Conservation (phyloP, 2,888 invertebrate species). For the Ceramica pisi region DNA sequence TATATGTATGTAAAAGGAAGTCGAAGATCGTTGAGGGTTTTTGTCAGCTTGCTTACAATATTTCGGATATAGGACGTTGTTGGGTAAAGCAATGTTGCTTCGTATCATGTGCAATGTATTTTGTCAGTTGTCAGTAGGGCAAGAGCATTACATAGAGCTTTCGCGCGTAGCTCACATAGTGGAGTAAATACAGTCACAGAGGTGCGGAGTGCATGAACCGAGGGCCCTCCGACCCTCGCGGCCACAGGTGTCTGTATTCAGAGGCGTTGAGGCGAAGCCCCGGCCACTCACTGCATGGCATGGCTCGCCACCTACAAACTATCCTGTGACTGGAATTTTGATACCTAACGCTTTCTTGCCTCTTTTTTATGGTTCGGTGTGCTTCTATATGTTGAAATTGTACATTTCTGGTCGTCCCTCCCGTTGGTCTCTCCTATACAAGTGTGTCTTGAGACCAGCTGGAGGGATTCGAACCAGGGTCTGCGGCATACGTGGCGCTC, state of each 20-base stretch:
- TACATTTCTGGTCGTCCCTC: constrained; percentile 55
- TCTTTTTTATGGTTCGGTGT: constrained; percentile 89
- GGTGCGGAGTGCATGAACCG: constrained; percentile 73
- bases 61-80: constrained; percentile 74
- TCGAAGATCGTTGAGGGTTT: constrained; percentile 54
- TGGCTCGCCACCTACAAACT: constrained; percentile 64
- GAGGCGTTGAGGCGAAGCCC: constrained; percentile 69
- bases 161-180: constrained; percentile 81
- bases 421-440: constrained; percentile 37
- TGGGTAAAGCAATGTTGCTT: constrained; percentile 82
- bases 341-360: constrained; percentile 88
- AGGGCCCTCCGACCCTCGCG: constrained; percentile 50
- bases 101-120: constrained; percentile 76
- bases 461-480: constrained; percentile 47
- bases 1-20: constrained; percentile 54
- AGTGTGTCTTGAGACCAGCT: constrained; percentile 28
- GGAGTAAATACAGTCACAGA: constrained; percentile 87
- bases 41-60: constrained; percentile 71
- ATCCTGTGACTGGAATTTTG: constrained; percentile 89
- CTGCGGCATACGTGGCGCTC: constrained; percentile 71
- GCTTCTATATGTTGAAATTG: constrained; percentile 83
- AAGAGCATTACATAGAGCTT: constrained; percentile 78
- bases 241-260: constrained; percentile 82
- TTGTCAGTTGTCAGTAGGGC: constrained; percentile 73
- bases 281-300: constrained; percentile 80